Conservation (phyloP, 2,113 vertebrate species). For the Zosterops hypoxanthus region DNA sequence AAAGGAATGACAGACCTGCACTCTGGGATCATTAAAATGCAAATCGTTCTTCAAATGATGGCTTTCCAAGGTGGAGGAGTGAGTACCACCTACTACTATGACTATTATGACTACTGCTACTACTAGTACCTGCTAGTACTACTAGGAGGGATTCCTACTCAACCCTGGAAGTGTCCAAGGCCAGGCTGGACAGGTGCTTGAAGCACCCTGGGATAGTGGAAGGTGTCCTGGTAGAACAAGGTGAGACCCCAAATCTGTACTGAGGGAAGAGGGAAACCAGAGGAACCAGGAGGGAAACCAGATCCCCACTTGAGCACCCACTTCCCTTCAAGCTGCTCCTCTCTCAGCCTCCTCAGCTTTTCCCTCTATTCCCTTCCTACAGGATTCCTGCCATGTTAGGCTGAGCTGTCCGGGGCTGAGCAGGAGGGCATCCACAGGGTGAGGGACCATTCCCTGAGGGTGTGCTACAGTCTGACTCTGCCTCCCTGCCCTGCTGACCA, state of each 20-base stretch:
- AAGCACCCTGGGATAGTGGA: not conserved
- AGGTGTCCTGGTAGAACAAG: not conserved
- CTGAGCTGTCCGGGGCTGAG: not conserved
- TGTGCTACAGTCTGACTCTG: rapidly evolving
- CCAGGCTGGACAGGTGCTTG: not conserved
- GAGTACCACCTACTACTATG: not conserved
- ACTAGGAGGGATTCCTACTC: not conserved
- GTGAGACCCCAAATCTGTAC: not conserved
- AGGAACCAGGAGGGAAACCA: not conserved
- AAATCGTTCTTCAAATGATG: rapidly evolving
- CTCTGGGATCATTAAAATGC: not conserved
- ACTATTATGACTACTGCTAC: not conserved
- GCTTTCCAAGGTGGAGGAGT: not conserved
- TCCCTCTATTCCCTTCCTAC: not conserved
- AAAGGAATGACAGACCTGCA: not conserved
- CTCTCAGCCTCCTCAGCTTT: not conserved
- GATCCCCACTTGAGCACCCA: not conserved
- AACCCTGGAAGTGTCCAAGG: not conserved
- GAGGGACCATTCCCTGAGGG: not conserved
- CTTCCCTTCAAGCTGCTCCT: not conserved
- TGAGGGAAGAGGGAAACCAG: not conserved
- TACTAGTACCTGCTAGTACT: not conserved
- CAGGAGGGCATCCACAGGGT: not conserved
- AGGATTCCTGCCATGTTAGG: rapidly evolving
- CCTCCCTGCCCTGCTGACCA: not conserved